These are phyloP conservation scores for Hypena proboscidalis DNA, from an alignment of 2,888 invertebrate species.

Conservation along the genomic window DNA sequence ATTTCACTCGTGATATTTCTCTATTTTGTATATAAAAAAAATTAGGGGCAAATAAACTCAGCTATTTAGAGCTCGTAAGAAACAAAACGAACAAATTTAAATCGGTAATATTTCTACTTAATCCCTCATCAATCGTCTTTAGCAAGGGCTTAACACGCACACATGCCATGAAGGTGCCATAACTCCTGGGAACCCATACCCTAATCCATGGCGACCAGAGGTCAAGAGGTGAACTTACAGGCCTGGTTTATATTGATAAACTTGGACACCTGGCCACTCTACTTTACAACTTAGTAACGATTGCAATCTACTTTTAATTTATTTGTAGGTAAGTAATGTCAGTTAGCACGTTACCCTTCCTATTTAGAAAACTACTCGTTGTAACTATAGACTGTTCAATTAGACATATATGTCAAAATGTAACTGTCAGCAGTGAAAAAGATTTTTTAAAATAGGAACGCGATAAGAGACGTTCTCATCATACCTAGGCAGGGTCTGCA, in stretches of 20 bases:
- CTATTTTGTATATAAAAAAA: too few relatives aligned
- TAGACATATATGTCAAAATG: too few relatives aligned
- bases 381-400: too few relatives aligned
- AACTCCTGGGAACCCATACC: constrained; percentile 55
- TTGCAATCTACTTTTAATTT: constrained; percentile 1
- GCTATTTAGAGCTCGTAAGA: too few relatives aligned
- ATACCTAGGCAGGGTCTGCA: too few relatives aligned
- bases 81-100: neutral
- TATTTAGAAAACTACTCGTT: too few relatives aligned
- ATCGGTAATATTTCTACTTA: neutral
- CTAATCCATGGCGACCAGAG: constrained; percentile 53
- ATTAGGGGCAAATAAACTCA: too few relatives aligned
- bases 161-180: constrained; percentile 39
- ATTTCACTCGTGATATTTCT: too few relatives aligned
- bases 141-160: constrained; percentile 24
- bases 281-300: neutral
- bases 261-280: constrained; percentile 46
- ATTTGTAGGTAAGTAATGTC: neutral
- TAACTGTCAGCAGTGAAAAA: too few relatives aligned
- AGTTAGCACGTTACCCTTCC: neutral
- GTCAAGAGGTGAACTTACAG: constrained; percentile 53
- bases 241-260: constrained; percentile 54
- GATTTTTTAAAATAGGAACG: too few relatives aligned
- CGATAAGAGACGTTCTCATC: too few relatives aligned
- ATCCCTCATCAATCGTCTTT: constrained; percentile 27